These are phyloP conservation scores for Samia ricini DNA, from an alignment of 1,140 invertebrate genomes.

Conservation along the genomic window DNA sequence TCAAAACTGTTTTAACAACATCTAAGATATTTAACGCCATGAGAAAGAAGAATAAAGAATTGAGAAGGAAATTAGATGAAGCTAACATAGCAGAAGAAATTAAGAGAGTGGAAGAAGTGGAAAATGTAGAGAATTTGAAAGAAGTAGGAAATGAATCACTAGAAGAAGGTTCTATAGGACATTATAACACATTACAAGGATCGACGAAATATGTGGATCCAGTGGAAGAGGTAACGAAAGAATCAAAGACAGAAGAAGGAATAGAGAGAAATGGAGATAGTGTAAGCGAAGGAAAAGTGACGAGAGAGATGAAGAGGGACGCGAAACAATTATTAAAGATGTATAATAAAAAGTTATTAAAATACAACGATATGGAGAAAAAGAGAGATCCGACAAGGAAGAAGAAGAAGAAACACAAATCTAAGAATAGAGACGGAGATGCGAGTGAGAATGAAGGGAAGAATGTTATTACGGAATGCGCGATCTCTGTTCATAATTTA, in stretches of 20 bases:
- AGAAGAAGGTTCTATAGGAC: conserved; percentile 67
- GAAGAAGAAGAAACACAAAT: conserved; percentile 58
- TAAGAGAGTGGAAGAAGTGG: conserved; percentile 15
- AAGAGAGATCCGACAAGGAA: conserved; percentile 57
- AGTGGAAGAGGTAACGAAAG: conserved; percentile 25
- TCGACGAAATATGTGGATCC: conserved; percentile 69
- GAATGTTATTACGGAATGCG: not conserved
- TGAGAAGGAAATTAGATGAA: conserved; percentile 72
- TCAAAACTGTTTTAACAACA: conserved; percentile 77
- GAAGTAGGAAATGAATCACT: conserved; percentile 23
- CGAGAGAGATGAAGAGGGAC: conserved; percentile 68
- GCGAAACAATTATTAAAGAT: conserved; percentile 72
- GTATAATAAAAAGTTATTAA: conserved; percentile 69
- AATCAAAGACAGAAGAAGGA: conserved; percentile 18
- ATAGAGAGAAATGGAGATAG: conserved; percentile 11
- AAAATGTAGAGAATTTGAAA: conserved; percentile 3
- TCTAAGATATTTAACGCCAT: conserved; percentile 78
- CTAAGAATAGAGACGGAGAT: not conserved
- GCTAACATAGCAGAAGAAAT: conserved; percentile 33
- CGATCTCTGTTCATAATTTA: no score
- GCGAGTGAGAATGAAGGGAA: not conserved
- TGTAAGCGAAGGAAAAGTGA: conserved; percentile 23
- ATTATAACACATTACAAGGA: conserved; percentile 67
- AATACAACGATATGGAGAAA: conserved; percentile 64
- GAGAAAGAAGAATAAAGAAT: conserved; percentile 79